Base-by-base conservation (phyloP, 2,888 invertebrate species). In the Lobophora halterata region DNA sequence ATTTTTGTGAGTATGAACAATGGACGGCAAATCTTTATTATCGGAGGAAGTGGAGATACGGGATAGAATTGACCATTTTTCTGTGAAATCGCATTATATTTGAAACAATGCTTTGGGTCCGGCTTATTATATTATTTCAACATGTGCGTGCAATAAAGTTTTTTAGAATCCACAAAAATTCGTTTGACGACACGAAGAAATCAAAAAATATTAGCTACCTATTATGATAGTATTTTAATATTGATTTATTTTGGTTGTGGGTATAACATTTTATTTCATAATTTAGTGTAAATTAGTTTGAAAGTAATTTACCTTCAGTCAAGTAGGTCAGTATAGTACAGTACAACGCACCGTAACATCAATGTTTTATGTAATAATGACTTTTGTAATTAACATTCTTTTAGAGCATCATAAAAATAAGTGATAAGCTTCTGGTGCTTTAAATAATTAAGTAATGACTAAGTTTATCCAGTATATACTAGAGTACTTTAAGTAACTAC, bases 1-100 rank as follows among this genome's bases (percentile, higher is more conserved):
- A 79, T 79, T 79, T 81, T 71, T 61, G 65, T 68, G 54, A 59
- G 56, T 59, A 58, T 76, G 79, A 77, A 86, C 83, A 86, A 85
- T 76, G 55, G 73, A 38, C 48, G 52, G 63, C 61, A 71, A 73
- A 65, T 74, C 68, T 79, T 82, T 80, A 79, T 62, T 79, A 83
- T 83, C 82, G 57, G 62, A 79, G 83, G 86, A 85, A 82, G 74
- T 81, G 72, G 74, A 82, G 81, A 82, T 82, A 81, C 67, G 61
- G 66, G 34, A 58, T 58, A 60, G 71, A 76, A 80, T 78, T 72
- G 71, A 63, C 45, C 49, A 58, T 41, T 49, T 62, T 82, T 82
- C 81, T 63, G 46, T 49, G 81, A 81, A 80, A 71, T 64, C 26
- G 38, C 30, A 34, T 37, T 42, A 19, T 40, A 34, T 44, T 39